These are phyloP conservation scores for Lanius collurio DNA, from an alignment of 2,113 vertebrate genomes.

Conservation along the genomic window DNA sequence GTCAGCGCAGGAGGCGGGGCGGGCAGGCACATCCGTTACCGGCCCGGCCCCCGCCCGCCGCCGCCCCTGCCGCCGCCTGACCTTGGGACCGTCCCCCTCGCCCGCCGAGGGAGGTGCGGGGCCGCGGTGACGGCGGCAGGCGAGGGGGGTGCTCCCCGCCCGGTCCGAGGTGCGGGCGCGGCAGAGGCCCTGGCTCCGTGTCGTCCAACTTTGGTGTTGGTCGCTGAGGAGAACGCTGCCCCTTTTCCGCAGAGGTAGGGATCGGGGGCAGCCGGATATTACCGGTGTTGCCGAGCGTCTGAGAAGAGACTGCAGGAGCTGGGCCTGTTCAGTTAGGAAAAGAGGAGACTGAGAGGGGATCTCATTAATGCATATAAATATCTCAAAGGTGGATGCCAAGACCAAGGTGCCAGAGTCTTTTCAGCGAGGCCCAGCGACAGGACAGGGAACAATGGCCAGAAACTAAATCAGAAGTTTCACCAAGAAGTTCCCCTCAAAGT, in stretches of 20 bases:
- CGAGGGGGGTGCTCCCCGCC: no score
- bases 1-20: neutral
- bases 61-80: neutral
- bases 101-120: fast-evolving
- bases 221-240: neutral
- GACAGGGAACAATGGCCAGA: neutral
- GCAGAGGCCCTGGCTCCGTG: fast-evolving
- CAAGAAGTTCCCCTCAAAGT: neutral
- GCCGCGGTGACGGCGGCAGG: no score
- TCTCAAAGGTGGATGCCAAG: neutral
- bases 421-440: neutral
- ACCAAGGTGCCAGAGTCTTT: neutral
- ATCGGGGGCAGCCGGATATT: fast-evolving
- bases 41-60: neutral
- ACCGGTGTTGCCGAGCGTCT: neutral
- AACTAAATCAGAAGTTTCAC: neutral
- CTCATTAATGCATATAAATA: no score
- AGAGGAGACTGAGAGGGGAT: neutral
- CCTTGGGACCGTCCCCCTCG: neutral
- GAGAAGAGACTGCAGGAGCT: neutral
- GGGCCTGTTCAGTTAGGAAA: neutral
- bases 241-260: fast-evolving
- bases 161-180: no score
- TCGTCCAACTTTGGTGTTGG: fast-evolving
- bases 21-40: neutral